phyloP scores from a whole-genome alignment of 2,113 vertebrate genomes.

The Panurus biarmicus region DNA sequence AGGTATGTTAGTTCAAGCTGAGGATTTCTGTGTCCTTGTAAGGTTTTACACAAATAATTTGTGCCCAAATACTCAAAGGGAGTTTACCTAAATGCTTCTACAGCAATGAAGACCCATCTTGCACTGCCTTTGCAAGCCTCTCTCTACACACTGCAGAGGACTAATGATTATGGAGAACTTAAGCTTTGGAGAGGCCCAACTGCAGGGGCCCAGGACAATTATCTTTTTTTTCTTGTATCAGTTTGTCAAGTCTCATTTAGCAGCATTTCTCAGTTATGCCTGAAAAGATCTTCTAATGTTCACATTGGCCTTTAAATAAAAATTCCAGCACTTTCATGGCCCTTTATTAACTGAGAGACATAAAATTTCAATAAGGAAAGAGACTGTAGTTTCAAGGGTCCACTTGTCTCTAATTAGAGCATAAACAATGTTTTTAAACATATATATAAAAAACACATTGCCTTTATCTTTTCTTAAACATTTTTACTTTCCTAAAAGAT shows the following conservation, averaged over 20 bases:
- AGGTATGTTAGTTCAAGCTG: neutral
- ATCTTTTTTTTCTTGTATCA: neutral
- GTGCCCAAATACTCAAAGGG: neutral
- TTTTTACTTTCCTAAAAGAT: neutral
- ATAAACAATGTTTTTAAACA: neutral
- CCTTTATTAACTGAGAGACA: neutral
- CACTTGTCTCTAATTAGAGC: constrained; percentile 5
- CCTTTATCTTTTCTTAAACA: neutral
- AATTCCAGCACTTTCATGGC: neutral
- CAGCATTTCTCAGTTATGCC: neutral
- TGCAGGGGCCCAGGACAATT: neutral
- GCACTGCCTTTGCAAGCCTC: neutral
- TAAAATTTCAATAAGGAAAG: constrained; percentile 22
- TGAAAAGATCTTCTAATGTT: neutral
- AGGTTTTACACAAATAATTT: neutral
- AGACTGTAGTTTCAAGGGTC: neutral
- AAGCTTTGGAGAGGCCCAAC: neutral
- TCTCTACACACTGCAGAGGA: neutral
- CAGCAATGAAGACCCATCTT: neutral
- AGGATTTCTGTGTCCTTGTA: neutral
- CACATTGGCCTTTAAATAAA: neutral
- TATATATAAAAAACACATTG: neutral
- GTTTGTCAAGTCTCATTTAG: neutral
- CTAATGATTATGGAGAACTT: neutral
- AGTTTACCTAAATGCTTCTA: neutral